Percentiles rank a stretch among this genome's conserved stretches.
Conservation (phyloP, 2,888 invertebrate species). For the Nymphalis urticae region DNA sequence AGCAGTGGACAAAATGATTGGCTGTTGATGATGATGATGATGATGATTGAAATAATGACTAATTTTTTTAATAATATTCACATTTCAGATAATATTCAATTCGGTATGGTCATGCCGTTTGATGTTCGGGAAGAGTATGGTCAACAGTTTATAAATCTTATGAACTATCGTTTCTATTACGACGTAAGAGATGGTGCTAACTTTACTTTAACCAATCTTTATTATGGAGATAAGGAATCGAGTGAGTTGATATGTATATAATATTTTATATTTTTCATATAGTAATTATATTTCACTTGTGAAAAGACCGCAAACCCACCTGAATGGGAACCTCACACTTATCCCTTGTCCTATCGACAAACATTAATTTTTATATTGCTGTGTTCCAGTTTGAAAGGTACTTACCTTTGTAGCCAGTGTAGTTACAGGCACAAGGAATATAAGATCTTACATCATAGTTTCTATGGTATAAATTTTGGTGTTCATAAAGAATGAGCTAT, state of each 20-base stretch:
- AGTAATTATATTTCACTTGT: not conserved
- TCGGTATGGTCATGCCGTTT: conserved; percentile 25
- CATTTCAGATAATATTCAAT: conserved; percentile 24
- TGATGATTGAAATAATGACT: too few relatives aligned
- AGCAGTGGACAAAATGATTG: too few relatives aligned
- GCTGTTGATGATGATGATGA: too few relatives aligned
- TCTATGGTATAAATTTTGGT: too few relatives aligned
- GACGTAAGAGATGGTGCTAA: conserved; percentile 16
- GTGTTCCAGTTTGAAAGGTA: too few relatives aligned
- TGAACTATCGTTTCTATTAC: conserved; percentile 46
- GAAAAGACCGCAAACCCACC: not conserved
- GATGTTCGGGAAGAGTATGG: conserved; percentile 47
- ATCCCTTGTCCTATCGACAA: not conserved
- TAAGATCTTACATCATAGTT: too few relatives aligned
- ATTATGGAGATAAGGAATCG: conserved; percentile 21
- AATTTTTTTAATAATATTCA: not conserved
- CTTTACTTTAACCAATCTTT: conserved; percentile 23
- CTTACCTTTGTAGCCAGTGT: too few relatives aligned
- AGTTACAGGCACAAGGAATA: too few relatives aligned
- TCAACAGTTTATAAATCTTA: conserved; percentile 54
- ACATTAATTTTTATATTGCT: not conserved
- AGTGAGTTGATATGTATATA: conserved; percentile 22
- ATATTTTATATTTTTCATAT: not conserved
- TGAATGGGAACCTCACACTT: not conserved
- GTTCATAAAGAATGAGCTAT: not conserved